Evolutionary conservation across 2,113 vertebrate genomes (phyloP).

Genomic region (Pteronura brasiliensis): DNA sequence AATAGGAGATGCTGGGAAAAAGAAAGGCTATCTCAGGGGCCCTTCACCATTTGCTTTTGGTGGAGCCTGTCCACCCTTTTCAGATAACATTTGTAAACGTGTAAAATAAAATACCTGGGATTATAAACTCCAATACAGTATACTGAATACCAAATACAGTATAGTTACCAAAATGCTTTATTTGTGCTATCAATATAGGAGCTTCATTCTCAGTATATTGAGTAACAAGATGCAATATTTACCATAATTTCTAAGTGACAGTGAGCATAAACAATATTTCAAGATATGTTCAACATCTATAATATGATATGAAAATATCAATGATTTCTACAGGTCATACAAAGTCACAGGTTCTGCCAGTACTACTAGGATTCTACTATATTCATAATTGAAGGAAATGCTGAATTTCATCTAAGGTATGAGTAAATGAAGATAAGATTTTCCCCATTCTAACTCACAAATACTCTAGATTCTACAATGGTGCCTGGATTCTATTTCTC

Average conservation of each 20-base stretch:
- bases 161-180: conserved; percentile 24
- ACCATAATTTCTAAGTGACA: not conserved
- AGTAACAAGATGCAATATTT: not conserved
- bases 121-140: not conserved
- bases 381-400: not conserved
- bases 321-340: not conserved
- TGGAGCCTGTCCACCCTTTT: not conserved
- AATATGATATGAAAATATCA: not conserved
- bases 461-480: not conserved
- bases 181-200: not conserved
- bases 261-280: not conserved
- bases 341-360: not conserved
- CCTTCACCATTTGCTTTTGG: not conserved
- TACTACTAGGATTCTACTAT: not conserved
- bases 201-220: not conserved
- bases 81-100: not conserved
- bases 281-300: not conserved
- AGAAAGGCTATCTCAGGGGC: not conserved
- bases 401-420: not conserved
- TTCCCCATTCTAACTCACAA: not conserved
- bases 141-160: not conserved
- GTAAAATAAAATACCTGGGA: not conserved
- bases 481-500: not conserved
- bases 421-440: not conserved
- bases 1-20: not conserved